These are phyloP conservation scores for Hetaerina titia DNA, from an alignment of 2,888 invertebrate genomes.

Conservation along the genomic window DNA sequence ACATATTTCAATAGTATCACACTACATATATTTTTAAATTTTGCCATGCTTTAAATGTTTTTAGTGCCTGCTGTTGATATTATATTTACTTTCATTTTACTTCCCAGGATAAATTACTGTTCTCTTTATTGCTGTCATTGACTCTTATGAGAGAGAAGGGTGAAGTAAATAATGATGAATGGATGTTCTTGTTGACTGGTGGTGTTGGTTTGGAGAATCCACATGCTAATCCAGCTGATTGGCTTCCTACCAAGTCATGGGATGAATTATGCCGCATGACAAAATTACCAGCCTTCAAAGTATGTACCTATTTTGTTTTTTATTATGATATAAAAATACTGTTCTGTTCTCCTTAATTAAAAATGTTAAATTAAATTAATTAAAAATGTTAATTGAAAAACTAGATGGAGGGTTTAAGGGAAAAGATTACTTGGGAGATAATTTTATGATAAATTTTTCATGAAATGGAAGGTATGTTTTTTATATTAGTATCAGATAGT, in stretches of 20 bases:
- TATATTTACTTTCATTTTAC: neutral
- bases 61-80: neutral
- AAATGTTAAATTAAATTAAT: too few relatives aligned
- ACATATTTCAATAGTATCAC: too few relatives aligned
- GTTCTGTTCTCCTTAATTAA: too few relatives aligned
- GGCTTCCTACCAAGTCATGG: slow-evolving; percentile 87
- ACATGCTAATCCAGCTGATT: slow-evolving; percentile 82
- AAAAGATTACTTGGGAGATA: too few relatives aligned
- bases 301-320: slow-evolving; percentile 12
- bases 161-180: slow-evolving; percentile 83
- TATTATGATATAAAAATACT: too few relatives aligned
- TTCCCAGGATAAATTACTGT: slow-evolving; percentile 90
- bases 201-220: slow-evolving; percentile 90
- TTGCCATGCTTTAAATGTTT: neutral
- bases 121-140: slow-evolving; percentile 87
- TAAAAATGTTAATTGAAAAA: too few relatives aligned
- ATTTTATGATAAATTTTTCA: too few relatives aligned
- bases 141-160: slow-evolving; percentile 83
- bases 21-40: neutral
- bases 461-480: too few relatives aligned
- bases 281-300: slow-evolving; percentile 78
- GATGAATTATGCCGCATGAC: slow-evolving; percentile 86
- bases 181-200: slow-evolving; percentile 93
- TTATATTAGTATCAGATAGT: too few relatives aligned
- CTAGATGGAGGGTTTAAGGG: too few relatives aligned